Conservation (phyloP, 2,113 vertebrate genomes). For the Pagrus major region DNA sequence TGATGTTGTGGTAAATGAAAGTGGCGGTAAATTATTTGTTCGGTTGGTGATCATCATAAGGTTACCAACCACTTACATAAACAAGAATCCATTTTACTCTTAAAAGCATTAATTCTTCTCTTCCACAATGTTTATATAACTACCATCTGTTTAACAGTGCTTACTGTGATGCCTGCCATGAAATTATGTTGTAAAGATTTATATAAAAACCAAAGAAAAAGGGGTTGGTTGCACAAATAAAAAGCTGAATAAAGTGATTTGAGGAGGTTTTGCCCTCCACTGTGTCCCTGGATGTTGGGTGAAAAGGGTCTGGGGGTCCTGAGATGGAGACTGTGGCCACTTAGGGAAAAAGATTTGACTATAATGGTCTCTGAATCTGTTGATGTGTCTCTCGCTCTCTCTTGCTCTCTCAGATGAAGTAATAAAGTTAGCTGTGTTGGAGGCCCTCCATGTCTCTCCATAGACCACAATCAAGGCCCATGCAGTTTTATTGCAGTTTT, state of each 20-base stretch:
- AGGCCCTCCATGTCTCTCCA: conserved; percentile 74
- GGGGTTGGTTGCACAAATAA: conserved; percentile 24
- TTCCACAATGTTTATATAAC: conserved; percentile 41
- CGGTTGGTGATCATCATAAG: conserved; percentile 31
- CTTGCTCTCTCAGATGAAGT: conserved; percentile 73
- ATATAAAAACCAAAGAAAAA: conserved; percentile 30
- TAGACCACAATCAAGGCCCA: conserved; percentile 79
- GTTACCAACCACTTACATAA: conserved; percentile 54
- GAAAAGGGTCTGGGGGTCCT: conserved; percentile 42
- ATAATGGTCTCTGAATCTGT: conserved; percentile 71
- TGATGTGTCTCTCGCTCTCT: conserved; percentile 68
- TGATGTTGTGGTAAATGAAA: conserved; percentile 45
- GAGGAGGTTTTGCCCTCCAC: conserved; percentile 32
- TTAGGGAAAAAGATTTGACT: conserved; percentile 58
- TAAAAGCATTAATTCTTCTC: conserved; percentile 38
- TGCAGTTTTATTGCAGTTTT: conserved; percentile 79
- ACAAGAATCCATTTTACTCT: conserved; percentile 56
- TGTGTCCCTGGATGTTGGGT: conserved; percentile 26
- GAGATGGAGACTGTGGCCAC: conserved; percentile 67
- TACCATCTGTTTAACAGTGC: conserved; percentile 45
- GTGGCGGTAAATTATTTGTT: conserved; percentile 51
- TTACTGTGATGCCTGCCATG: conserved; percentile 36
- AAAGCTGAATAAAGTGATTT: conserved; percentile 14
- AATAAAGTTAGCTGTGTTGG: conserved; percentile 73
- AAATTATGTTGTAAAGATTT: conserved; percentile 59